Conservation (phyloP, 1,140 invertebrate species). For the Campodea augens region DNA sequence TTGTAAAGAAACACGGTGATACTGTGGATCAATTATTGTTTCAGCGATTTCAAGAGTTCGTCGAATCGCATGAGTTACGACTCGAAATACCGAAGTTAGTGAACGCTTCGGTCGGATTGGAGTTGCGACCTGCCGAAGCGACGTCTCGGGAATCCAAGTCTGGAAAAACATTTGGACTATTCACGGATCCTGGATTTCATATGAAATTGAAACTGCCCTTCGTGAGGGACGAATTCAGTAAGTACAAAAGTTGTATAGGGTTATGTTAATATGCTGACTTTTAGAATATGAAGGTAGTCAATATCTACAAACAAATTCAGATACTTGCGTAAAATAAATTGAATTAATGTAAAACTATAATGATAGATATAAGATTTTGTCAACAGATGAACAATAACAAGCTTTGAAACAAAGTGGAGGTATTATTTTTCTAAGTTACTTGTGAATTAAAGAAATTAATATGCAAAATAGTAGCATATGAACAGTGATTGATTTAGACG, state of each 20-base stretch:
- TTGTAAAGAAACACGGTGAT: neutral
- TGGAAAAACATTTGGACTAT: too few species aligned
- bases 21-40: neutral
- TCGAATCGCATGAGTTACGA: neutral
- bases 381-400: too few species aligned
- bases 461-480: too few species aligned
- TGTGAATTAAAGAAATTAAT: too few species aligned
- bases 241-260: slow-evolving; percentile 6
- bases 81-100: neutral
- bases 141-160: too few species aligned
- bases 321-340: too few species aligned
- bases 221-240: slow-evolving; percentile 16
- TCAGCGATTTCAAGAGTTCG: neutral
- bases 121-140: neutral
- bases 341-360: too few species aligned
- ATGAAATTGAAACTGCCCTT: slow-evolving; percentile 15
- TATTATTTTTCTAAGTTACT: too few species aligned
- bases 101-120: neutral
- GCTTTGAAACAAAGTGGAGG: too few species aligned
- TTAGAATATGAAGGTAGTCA: slow-evolving; percentile 6
- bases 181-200: slow-evolving; percentile 16
- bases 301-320: too few species aligned
- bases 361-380: too few species aligned
- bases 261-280: neutral
- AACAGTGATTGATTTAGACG: too few species aligned